Percentiles rank a stretch among this genome's conserved stretches.
Evolutionary conservation across 23 tunicate species (phyloP).

Genomic region (Clavelina lepadiformis): DNA sequence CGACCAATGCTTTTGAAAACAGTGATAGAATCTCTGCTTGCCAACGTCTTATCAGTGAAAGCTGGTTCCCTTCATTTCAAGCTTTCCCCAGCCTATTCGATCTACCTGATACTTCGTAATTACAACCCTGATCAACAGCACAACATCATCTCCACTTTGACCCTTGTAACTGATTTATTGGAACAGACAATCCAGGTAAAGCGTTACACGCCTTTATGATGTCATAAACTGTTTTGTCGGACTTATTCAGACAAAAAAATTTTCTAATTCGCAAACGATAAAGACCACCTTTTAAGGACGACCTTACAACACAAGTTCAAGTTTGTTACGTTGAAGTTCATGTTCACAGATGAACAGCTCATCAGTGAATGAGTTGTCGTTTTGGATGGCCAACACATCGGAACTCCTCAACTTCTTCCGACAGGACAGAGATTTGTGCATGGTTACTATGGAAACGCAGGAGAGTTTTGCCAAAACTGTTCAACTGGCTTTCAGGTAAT

Average conservation of each 20-base stretch:
- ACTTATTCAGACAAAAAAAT: no score
- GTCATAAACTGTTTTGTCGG: no score
- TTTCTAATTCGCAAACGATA: no score
- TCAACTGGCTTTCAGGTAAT: constrained; percentile 84
- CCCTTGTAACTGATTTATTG: constrained; percentile 29
- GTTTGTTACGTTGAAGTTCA: no score
- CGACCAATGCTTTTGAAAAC: no score
- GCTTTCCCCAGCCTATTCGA: constrained; percentile 73
- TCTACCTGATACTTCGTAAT: constrained; percentile 42
- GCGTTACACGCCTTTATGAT: no score
- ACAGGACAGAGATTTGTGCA: constrained; percentile 66
- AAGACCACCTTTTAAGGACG: no score
- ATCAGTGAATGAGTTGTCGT: constrained; percentile 72
- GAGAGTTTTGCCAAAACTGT: constrained; percentile 81
- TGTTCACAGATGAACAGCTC: constrained; percentile 43
- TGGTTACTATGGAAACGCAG: constrained; percentile 55
- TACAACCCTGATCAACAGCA: not conserved
- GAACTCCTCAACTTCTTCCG: constrained; percentile 78
- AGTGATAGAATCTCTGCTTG: constrained; percentile 42
- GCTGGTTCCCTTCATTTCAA: constrained; percentile 66
- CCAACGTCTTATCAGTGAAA: constrained; percentile 28
- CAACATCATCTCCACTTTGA: not conserved
- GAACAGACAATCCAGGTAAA: constrained; percentile 54
- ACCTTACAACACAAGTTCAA: no score
- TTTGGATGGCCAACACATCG: constrained; percentile 98